phyloP scores from a whole-genome alignment of 1,140 invertebrate genomes.

The Arion vulgaris region DNA sequence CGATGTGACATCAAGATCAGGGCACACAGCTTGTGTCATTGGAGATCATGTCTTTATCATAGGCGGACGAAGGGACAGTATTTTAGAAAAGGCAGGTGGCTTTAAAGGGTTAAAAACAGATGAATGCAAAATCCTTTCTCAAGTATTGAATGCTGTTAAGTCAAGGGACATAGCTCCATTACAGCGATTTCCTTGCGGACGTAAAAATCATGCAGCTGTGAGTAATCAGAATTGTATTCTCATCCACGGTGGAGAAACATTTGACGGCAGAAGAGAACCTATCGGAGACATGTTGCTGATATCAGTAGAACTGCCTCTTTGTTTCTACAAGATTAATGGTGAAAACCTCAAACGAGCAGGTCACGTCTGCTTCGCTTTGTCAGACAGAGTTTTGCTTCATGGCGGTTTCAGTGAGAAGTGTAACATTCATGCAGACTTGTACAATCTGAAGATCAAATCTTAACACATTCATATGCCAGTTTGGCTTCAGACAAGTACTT shows the following conservation, averaged over 20 bases:
- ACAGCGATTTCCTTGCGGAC: conserved; percentile 61
- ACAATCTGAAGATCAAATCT: conserved; percentile 44
- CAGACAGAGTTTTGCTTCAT: conserved; percentile 63
- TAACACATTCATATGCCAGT: no score
- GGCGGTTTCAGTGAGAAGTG: conserved; percentile 62
- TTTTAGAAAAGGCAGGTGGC: background rate
- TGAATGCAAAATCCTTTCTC: background rate
- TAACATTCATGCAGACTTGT: conserved; percentile 53
- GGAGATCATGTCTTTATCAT: conserved; percentile 58
- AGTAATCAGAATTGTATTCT: conserved; percentile 53
- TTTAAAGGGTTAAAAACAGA: background rate
- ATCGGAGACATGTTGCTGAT: conserved; percentile 67
- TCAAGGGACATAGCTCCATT: conserved; percentile 45
- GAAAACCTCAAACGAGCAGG: conserved; percentile 57
- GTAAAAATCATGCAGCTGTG: conserved; percentile 63
- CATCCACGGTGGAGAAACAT: conserved; percentile 70
- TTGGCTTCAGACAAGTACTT: no score
- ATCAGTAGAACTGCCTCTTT: conserved; percentile 46
- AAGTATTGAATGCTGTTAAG: background rate
- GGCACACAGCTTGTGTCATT: conserved; percentile 61
- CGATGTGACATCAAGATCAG: conserved; percentile 66
- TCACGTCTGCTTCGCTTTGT: conserved; percentile 59
- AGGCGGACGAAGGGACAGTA: conserved; percentile 66
- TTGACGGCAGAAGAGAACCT: conserved; percentile 66
- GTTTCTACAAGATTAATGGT: conserved; percentile 59